Conservation (phyloP, 2,888 invertebrate species). For the Sarcophaga variegata region DNA sequence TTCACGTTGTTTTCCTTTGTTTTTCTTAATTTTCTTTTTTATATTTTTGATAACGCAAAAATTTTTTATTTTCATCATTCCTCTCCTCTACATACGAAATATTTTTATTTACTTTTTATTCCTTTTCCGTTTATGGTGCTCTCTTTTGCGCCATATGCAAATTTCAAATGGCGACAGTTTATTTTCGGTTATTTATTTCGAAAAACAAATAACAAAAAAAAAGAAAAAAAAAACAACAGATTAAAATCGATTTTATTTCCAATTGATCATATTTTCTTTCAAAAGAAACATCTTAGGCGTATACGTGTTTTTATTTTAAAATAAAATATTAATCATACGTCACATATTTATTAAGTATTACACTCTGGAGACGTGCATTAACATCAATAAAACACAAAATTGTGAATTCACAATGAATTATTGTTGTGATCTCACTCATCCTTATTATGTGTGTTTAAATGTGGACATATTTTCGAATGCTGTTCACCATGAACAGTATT, state of each 20-base stretch:
- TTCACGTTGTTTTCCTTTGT: neutral
- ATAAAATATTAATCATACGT: no score
- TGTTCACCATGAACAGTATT: no score
- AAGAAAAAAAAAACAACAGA: neutral
- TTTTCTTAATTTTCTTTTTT: neutral
- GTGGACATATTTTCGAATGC: no score
- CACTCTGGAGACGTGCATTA: no score
- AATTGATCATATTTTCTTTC: neutral
- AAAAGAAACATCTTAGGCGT: neutral
- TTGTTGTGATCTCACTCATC: no score
- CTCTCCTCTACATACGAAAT: neutral
- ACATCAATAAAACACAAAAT: no score
- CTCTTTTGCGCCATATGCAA: constrained; percentile 26
- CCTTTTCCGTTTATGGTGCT: neutral
- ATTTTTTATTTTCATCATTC: neutral
- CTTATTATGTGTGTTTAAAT: no score
- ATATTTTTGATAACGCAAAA: constrained; percentile 25
- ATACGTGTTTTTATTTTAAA: neutral
- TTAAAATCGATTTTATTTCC: neutral
- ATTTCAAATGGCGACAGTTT: constrained; percentile 45
- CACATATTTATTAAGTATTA: no score
- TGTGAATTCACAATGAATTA: no score
- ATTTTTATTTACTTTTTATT: neutral
- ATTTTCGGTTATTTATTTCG: neutral
- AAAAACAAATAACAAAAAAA: neutral